A percentile compares a stretch with the other conserved stretches of the same genome.
phyloP scores from a whole-genome alignment of 2,113 vertebrate species.

The Phrynosoma blainvillii region DNA sequence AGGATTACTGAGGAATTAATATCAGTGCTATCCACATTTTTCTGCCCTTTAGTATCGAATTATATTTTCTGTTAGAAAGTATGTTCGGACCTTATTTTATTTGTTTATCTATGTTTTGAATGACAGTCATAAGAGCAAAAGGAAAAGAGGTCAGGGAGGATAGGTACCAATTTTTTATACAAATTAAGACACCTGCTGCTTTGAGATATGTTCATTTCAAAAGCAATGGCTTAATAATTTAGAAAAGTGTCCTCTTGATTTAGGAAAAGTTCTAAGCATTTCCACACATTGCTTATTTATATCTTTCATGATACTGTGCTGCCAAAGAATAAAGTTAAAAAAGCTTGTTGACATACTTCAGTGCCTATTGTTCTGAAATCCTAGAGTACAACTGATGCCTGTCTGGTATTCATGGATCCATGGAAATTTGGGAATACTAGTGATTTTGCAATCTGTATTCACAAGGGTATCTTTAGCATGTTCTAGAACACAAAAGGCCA shows the following conservation, averaged over 20 bases:
- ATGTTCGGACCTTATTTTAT: slow-evolving; percentile 36
- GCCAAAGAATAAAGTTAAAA: neutral
- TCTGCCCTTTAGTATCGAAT: slow-evolving; percentile 15
- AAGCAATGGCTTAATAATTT: slow-evolving; percentile 50
- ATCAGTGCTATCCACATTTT: slow-evolving; percentile 61
- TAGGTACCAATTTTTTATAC: slow-evolving; percentile 16
- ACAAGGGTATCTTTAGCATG: neutral
- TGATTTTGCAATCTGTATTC: neutral
- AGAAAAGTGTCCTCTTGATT: neutral
- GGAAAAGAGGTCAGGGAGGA: slow-evolving; percentile 24
- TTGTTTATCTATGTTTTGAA: slow-evolving; percentile 51
- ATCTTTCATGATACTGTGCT: neutral
- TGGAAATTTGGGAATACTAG: neutral
- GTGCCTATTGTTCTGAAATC: neutral
- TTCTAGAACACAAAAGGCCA: neutral
- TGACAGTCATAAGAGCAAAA: slow-evolving; percentile 53
- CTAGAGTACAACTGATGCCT: neutral
- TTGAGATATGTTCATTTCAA: slow-evolving; percentile 57
- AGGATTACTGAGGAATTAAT: slow-evolving; percentile 81
- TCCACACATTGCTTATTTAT: slow-evolving; percentile 25
- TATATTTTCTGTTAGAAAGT: slow-evolving; percentile 52
- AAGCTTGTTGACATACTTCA: neutral
- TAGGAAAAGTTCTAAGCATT: slow-evolving; percentile 22
- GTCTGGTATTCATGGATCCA: neutral
- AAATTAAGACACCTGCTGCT: slow-evolving; percentile 38